Evolutionary conservation across 2,113 vertebrate genomes (phyloP).

Genomic region (Uropsilus gracilis): DNA sequence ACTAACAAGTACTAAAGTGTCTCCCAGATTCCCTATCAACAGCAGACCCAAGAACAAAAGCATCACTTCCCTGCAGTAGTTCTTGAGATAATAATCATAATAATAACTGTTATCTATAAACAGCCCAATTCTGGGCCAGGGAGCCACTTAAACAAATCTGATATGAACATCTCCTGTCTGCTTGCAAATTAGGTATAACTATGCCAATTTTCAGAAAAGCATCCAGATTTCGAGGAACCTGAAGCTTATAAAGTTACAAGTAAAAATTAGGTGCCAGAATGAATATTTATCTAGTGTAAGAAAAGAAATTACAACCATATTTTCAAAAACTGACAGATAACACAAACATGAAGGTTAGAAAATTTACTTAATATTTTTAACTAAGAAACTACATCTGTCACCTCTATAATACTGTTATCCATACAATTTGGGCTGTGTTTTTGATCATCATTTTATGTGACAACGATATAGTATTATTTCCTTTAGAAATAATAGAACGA

Average conservation of each 20-base stretch:
- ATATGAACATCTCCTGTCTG: background rate
- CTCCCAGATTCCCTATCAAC: background rate
- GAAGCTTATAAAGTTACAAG: background rate
- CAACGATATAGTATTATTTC: background rate
- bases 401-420: background rate
- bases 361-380: background rate
- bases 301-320: background rate
- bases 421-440: background rate
- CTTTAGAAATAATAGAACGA: background rate
- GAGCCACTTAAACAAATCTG: background rate
- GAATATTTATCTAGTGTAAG: background rate
- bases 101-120: background rate
- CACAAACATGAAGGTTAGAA: background rate
- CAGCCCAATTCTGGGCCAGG: background rate
- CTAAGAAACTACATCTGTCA: background rate
- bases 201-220: background rate
- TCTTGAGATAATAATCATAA: background rate
- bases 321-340: background rate
- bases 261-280: background rate
- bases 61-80: background rate
- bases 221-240: background rate
- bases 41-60: background rate
- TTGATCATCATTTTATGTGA: background rate
- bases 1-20: background rate
- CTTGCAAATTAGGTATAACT: background rate